These are phyloP conservation scores for Carterocephalus palaemon DNA, from an alignment of 2,888 invertebrate species.

Conservation along the genomic window DNA sequence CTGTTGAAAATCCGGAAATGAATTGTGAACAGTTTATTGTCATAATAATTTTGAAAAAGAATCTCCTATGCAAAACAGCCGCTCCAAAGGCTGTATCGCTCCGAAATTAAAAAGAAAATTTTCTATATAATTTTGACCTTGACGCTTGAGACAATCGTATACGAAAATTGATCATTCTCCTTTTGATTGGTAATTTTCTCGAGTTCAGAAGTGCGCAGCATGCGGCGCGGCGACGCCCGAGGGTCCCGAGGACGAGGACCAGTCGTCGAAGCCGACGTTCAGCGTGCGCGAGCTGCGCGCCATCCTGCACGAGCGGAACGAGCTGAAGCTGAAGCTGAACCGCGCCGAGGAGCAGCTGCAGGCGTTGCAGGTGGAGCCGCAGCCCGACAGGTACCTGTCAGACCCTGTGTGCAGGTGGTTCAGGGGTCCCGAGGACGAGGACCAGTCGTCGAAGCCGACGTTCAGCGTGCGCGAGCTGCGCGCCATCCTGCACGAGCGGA, in stretches of 20 bases:
- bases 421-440: slow-evolving; percentile 58
- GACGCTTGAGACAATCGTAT: too few relatives aligned
- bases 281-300: slow-evolving; percentile 88
- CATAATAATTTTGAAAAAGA: too few relatives aligned
- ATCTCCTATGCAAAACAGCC: too few relatives aligned
- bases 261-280: slow-evolving; percentile 60
- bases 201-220: slow-evolving; percentile 59
- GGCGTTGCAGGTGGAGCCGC: slow-evolving; percentile 78
- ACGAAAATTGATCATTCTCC: too few relatives aligned
- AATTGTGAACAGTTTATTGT: too few relatives aligned
- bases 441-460: slow-evolving; percentile 59
- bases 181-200: not conserved
- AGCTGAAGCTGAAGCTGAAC: slow-evolving; percentile 93
- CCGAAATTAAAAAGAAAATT: too few relatives aligned
- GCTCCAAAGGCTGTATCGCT: too few relatives aligned
- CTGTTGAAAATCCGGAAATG: too few relatives aligned
- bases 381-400: slow-evolving; percentile 64
- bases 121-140: too few relatives aligned
- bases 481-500: slow-evolving; percentile 93
- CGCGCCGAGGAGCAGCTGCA: slow-evolving; percentile 96
- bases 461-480: slow-evolving; percentile 85
- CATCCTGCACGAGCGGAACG: slow-evolving; percentile 94
- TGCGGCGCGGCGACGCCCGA: slow-evolving; percentile 61
- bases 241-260: slow-evolving; percentile 58
- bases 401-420: too few relatives aligned